Conservation (phyloP, 1,140 invertebrate genomes). For the Drosophila seguyi region DNA sequence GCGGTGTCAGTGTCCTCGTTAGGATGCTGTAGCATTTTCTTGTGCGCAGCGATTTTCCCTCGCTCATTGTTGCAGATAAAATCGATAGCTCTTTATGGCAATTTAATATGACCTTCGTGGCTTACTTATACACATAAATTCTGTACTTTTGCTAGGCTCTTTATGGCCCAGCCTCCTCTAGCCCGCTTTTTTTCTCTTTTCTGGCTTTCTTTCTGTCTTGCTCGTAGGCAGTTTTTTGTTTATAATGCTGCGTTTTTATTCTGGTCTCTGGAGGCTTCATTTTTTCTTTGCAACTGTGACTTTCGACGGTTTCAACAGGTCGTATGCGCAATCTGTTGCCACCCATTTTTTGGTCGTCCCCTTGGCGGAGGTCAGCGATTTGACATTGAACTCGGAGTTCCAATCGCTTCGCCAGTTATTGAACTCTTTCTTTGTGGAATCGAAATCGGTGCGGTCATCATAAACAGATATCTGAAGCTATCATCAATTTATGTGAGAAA, state of each 20-base stretch:
- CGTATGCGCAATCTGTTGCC: slow-evolving; percentile 53
- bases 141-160: slow-evolving; percentile 55
- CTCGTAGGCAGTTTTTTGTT: slow-evolving; percentile 70
- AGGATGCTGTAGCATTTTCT: slow-evolving; percentile 70
- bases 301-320: slow-evolving; percentile 67
- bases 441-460: slow-evolving; percentile 13
- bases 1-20: slow-evolving; percentile 84
- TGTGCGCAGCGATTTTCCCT: slow-evolving; percentile 79
- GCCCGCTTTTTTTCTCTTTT: background rate
- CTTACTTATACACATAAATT: slow-evolving; percentile 72
- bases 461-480: slow-evolving; percentile 26
- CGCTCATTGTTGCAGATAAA: slow-evolving; percentile 82
- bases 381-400: slow-evolving; percentile 53
- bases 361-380: slow-evolving; percentile 42
- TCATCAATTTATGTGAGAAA: slow-evolving; percentile 7
- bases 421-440: slow-evolving; percentile 41
- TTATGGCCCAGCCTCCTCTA: slow-evolving; percentile 34
- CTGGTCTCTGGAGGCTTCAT: slow-evolving; percentile 31
- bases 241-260: slow-evolving; percentile 61
- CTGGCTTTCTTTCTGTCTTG: slow-evolving; percentile 12
- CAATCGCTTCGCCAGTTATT: slow-evolving; percentile 25
- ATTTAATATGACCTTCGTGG: slow-evolving; percentile 85
- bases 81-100: slow-evolving; percentile 85
- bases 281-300: slow-evolving; percentile 46
- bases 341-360: slow-evolving; percentile 27